Conservation (phyloP, 92 coral and sea anemone species). For the Isaurus tuberculatus region DNA sequence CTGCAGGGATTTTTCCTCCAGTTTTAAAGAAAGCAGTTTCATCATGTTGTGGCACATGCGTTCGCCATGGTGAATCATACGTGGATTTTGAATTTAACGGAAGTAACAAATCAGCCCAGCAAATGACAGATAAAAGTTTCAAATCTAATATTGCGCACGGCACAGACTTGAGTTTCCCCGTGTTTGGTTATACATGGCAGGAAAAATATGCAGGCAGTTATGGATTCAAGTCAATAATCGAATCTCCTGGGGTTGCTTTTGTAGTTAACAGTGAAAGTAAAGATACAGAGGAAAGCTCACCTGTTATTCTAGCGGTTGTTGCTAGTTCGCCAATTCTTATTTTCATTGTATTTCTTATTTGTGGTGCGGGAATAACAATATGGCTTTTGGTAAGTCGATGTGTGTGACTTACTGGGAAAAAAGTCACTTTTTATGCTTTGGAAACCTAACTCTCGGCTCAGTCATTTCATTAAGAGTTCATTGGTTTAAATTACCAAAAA, state of each 20-base stretch:
- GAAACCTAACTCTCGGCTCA: neutral
- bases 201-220: slow-evolving; percentile 46
- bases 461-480: too few species aligned
- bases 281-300: slow-evolving; percentile 24
- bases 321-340: slow-evolving; percentile 47
- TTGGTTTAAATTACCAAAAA: too few species aligned
- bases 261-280: slow-evolving; percentile 50
- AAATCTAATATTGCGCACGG: slow-evolving; percentile 55
- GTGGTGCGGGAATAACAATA: slow-evolving; percentile 59
- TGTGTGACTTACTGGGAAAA: neutral
- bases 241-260: slow-evolving; percentile 69
- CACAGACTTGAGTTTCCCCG: slow-evolving; percentile 63
- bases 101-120: slow-evolving; percentile 49
- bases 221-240: slow-evolving; percentile 65
- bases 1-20: slow-evolving; percentile 59
- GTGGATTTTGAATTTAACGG: slow-evolving; percentile 50
- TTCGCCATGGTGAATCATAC: slow-evolving; percentile 50
- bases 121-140: slow-evolving; percentile 50
- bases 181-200: slow-evolving; percentile 55
- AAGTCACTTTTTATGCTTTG: neutral
- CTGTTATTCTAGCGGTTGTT: slow-evolving; percentile 33
- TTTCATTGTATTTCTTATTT: slow-evolving; percentile 43
- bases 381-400: slow-evolving; percentile 60
- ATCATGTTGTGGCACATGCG: slow-evolving; percentile 57
- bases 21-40: slow-evolving; percentile 40